Evolutionary conservation across 2,888 invertebrate genomes (phyloP).

Genomic region (Diarsia dahlii): DNA sequence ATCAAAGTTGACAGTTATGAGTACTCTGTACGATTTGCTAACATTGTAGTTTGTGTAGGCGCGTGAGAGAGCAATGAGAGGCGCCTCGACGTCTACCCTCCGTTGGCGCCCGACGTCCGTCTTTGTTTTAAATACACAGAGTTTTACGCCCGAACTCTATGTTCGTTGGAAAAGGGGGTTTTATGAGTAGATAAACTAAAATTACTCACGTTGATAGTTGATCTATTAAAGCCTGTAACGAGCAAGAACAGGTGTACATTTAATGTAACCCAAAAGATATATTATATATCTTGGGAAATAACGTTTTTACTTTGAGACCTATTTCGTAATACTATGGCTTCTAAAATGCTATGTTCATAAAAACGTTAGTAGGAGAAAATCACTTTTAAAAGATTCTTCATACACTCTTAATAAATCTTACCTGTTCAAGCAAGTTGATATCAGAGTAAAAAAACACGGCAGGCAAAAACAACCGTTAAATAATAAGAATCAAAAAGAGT

Average conservation of each 20-base stretch:
- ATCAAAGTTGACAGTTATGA: conserved; percentile 28
- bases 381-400: too few species aligned
- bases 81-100: conserved; percentile 75
- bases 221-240: not conserved
- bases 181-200: not conserved
- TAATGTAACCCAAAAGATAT: too few species aligned
- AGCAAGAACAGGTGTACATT: too few species aligned
- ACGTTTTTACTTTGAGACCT: too few species aligned
- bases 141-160: conserved; percentile 35
- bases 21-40: conserved; percentile 61
- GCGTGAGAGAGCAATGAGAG: conserved; percentile 66
- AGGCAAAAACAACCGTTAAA: too few species aligned
- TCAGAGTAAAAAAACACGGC: not conserved
- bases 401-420: too few species aligned
- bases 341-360: too few species aligned
- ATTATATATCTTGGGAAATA: too few species aligned
- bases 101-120: conserved; percentile 76
- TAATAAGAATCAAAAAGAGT: too few species aligned
- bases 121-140: conserved; percentile 62
- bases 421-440: not conserved
- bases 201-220: not conserved
- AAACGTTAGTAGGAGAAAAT: too few species aligned
- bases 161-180: not conserved
- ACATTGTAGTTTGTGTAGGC: conserved; percentile 72
- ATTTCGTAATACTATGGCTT: too few species aligned